A percentile compares a stretch with the other conserved stretches of the same genome.
These are phyloP conservation scores for Notocelia uddmanniana DNA, from an alignment of 2,888 invertebrate genomes.

Conservation along the genomic window DNA sequence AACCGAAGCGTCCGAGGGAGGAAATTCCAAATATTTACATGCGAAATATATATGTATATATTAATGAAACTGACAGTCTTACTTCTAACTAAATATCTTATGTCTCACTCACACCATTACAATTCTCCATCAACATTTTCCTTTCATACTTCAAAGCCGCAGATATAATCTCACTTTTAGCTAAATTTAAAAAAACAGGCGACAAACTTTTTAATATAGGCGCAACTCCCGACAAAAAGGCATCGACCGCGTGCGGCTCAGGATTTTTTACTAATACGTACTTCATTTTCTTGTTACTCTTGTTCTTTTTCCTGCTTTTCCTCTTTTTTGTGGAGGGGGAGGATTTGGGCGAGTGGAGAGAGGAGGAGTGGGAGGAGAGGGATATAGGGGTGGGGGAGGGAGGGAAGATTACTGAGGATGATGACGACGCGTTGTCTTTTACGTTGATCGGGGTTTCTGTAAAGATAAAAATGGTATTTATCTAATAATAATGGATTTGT, in stretches of 20 bases:
- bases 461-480: neutral
- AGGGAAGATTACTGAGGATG: conserved; percentile 36
- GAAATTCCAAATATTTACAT: too few species aligned
- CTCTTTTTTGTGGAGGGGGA: conserved; percentile 25
- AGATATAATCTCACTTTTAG: conserved; percentile 26
- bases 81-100: neutral
- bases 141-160: conserved; percentile 39
- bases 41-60: too few species aligned
- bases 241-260: conserved; percentile 18
- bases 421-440: conserved; percentile 31
- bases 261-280: conserved; percentile 35
- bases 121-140: conserved; percentile 26
- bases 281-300: conserved; percentile 32
- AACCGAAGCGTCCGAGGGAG: too few species aligned
- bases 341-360: conserved; percentile 20
- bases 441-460: conserved; percentile 7
- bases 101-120: conserved; percentile 25
- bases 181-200: conserved; percentile 23
- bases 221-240: conserved; percentile 27
- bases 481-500: too few species aligned
- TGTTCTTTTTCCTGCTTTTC: conserved; percentile 26
- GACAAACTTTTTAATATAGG: conserved; percentile 30
- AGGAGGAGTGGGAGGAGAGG: conserved; percentile 29
- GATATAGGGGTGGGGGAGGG: conserved; percentile 41
- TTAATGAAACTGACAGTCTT: neutral